Conservation (phyloP, 2,888 invertebrate genomes). For the Eupithecia exiguata region DNA sequence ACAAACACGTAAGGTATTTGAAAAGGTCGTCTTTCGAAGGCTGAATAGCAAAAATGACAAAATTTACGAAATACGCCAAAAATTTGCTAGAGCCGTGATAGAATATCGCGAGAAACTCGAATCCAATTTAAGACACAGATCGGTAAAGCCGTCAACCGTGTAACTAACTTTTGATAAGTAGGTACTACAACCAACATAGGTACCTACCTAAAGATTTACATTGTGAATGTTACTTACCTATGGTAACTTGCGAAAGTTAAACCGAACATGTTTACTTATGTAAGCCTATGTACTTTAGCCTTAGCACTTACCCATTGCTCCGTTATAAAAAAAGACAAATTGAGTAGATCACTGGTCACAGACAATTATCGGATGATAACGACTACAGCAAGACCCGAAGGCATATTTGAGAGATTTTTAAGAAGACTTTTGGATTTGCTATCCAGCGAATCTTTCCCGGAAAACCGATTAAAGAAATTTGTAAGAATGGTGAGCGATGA, state of each 20-base stretch:
- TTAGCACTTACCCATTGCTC: constrained; percentile 10
- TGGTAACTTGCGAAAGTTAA: background rate
- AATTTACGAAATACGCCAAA: constrained; percentile 50
- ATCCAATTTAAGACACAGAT: constrained; percentile 37
- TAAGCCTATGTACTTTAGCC: constrained; percentile 12
- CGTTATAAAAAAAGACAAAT: background rate
- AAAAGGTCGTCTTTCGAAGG: constrained; percentile 53
- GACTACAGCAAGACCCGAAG: constrained; percentile 33
- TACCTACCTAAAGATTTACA: background rate
- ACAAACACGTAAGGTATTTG: constrained; percentile 56
- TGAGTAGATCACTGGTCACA: background rate
- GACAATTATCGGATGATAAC: background rate
- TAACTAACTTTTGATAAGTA: constrained; percentile 44
- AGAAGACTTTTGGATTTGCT: constrained; percentile 53
- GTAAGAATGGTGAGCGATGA: constrained; percentile 51
- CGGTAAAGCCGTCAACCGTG: constrained; percentile 41
- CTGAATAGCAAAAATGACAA: constrained; percentile 48
- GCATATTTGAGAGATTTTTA: constrained; percentile 64
- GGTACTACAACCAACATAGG: background rate
- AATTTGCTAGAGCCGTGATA: constrained; percentile 58
- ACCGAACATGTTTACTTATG: constrained; percentile 15
- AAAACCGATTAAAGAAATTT: constrained; percentile 52
- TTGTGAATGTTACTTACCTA: background rate
- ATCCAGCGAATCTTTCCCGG: constrained; percentile 48
- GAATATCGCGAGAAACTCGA: constrained; percentile 54